phyloP scores from a whole-genome alignment of 2,888 invertebrate genomes.

The Drosophila borealis region DNA sequence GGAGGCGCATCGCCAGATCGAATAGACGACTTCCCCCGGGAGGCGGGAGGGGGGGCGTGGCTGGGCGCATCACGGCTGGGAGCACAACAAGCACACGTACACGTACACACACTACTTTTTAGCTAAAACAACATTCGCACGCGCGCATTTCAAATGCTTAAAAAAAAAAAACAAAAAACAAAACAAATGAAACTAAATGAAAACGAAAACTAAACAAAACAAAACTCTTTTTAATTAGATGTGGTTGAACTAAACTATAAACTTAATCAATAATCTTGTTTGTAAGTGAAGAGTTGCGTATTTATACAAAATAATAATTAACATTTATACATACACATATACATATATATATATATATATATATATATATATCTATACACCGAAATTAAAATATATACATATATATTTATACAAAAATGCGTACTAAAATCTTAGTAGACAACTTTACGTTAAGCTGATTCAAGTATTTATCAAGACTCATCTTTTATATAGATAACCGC shows the following conservation, averaged over 20 bases:
- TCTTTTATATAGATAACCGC: too few species aligned
- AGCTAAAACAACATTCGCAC: constrained; percentile 74
- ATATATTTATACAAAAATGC: constrained; percentile 35
- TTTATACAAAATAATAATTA: constrained; percentile 49
- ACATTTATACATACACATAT: constrained; percentile 52
- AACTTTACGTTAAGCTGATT: too few species aligned
- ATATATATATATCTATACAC: constrained; percentile 46
- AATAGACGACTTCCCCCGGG: constrained; percentile 48
- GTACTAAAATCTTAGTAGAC: too few species aligned
- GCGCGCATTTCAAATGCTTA: constrained; percentile 76
- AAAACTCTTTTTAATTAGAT: constrained; percentile 42
- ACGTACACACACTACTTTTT: constrained; percentile 34
- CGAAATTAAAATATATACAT: constrained; percentile 48
- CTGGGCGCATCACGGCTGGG: constrained; percentile 44
- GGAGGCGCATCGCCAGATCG: constrained; percentile 86
- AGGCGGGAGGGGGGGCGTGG: background rate
- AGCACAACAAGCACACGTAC: constrained; percentile 46
- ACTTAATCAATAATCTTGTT: constrained; percentile 56
- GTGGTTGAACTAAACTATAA: constrained; percentile 59
- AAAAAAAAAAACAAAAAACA: constrained; percentile 24
- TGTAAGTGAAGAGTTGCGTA: constrained; percentile 66
- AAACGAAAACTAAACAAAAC: constrained; percentile 16
- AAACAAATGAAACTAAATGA: constrained; percentile 15
- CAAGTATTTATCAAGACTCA: too few species aligned
- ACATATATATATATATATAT: constrained; percentile 18